Evolutionary conservation across 2,888 invertebrate genomes (phyloP).

Genomic region (Anthophora plumipes): DNA sequence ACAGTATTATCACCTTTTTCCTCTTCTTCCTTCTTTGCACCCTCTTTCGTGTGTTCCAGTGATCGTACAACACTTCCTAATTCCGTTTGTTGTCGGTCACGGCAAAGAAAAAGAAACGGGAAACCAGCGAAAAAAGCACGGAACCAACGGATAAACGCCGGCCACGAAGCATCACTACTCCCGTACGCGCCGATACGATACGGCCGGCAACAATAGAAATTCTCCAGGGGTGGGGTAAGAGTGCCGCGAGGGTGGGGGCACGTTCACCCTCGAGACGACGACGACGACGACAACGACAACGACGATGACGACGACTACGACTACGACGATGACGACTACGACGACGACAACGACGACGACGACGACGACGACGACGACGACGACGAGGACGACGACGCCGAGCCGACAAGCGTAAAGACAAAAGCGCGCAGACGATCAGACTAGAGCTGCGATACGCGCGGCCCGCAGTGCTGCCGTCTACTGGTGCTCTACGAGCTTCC

Average conservation of each 20-base stretch:
- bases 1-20: conserved; percentile 37
- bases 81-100: conserved; percentile 18
- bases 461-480: conserved; percentile 85
- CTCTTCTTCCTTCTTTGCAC: neutral
- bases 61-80: conserved; percentile 22
- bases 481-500: conserved; percentile 78
- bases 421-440: conserved; percentile 72
- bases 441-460: conserved; percentile 82
- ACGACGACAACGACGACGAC: too few species aligned
- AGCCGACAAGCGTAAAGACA: conserved; percentile 69
- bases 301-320: too few species aligned
- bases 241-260: conserved; percentile 47
- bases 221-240: conserved; percentile 43
- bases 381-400: too few species aligned
- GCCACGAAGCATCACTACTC: conserved; percentile 58
- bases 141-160: conserved; percentile 53
- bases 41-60: conserved; percentile 22
- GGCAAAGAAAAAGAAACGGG: neutral
- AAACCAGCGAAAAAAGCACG: conserved; percentile 28
- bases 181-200: conserved; percentile 57
- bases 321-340: too few species aligned
- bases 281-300: too few species aligned
- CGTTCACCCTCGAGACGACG: conserved; percentile 70
- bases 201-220: conserved; percentile 63
- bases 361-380: too few species aligned